Percentiles rank a stretch among this genome's conserved stretches.
Conservation (phyloP, 1,140 invertebrate genomes). For the Octopus bimaculoides region DNA sequence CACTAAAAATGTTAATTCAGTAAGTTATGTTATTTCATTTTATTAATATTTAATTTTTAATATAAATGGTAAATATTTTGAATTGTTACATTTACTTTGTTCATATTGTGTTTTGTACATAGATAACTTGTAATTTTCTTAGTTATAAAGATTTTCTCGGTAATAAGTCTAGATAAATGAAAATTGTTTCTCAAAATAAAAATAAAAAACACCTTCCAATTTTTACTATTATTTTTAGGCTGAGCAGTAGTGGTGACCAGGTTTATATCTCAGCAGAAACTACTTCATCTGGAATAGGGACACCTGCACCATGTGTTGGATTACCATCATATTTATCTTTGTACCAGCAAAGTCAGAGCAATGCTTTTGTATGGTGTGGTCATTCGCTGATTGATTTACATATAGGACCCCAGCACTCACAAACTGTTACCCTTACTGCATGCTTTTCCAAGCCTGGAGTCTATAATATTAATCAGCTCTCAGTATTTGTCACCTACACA, state of each 20-base stretch:
- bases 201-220: no score
- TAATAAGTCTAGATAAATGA: no score
- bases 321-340: neutral
- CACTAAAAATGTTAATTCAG: no score
- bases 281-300: neutral
- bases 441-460: slow-evolving; percentile 48
- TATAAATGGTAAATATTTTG: no score
- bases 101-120: no score
- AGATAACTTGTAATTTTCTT: no score
- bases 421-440: slow-evolving; percentile 34
- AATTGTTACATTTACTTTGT: no score
- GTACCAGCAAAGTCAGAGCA: slow-evolving; percentile 12
- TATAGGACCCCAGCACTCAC: slow-evolving; percentile 33
- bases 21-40: no score
- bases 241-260: neutral
- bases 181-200: no score
- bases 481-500: slow-evolving; percentile 46
- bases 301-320: neutral
- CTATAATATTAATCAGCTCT: slow-evolving; percentile 50
- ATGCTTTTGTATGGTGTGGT: slow-evolving; percentile 43
- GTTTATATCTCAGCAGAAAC: neutral
- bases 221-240: neutral
- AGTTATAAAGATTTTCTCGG: no score
- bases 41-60: no score
- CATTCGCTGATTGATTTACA: slow-evolving; percentile 40